Base-by-base conservation (phyloP, 2,113 vertebrate genomes). In the Butastur rufipennis region DNA sequence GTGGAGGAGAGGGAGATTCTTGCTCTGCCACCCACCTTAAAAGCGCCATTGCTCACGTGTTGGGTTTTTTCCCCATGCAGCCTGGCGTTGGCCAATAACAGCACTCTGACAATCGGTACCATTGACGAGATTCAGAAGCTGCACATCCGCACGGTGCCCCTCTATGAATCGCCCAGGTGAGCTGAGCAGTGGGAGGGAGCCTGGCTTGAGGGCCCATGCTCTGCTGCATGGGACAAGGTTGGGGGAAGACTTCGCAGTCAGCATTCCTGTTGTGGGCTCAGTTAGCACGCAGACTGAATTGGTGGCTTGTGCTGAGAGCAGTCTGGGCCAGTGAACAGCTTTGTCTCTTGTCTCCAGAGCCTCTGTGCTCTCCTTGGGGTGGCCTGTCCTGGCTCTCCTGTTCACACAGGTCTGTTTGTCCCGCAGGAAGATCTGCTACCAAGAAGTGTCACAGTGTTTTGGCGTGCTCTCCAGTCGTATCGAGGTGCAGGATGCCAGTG, bases 61-160 rank as follows among this genome's bases (percentile, higher is more conserved):
- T 53, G 27, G 16, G 14, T 31, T 29, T 45, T 38, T 23, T 21
- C 86, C 26, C 58, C 26, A 11, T 11, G 3, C 96, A 99, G 99
- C 96, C 95, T 99, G 98, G 99, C 99, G 1, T 94, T 99, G 96
- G 99, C 99, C 81, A 99, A 99, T 90, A 99, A 99, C 98, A 99
- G 99, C 98, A 99, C 99, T 32, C 97, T 99, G 96, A 99, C 99
- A 36, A 99, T 99, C 2, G 99, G 99, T 59, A 99, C 99, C 93
- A 99, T 99, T 0, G 99, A 99, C 0, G 99, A 99, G 97, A 99
- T 99, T 93, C 99, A 99, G 98, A 99, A 99, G 93, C 98, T 99
- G 43, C 99, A 99, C 96, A 99, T 99, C 92, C 99, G 99, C 86
- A 99, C 99, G 0, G 99, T 99, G 38, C 99, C 99, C 3, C 99